A percentile compares a stretch with the other conserved stretches of the same genome.
Evolutionary conservation across 2,113 vertebrate genomes (phyloP).

Genomic region (Heterochromis multidens): DNA sequence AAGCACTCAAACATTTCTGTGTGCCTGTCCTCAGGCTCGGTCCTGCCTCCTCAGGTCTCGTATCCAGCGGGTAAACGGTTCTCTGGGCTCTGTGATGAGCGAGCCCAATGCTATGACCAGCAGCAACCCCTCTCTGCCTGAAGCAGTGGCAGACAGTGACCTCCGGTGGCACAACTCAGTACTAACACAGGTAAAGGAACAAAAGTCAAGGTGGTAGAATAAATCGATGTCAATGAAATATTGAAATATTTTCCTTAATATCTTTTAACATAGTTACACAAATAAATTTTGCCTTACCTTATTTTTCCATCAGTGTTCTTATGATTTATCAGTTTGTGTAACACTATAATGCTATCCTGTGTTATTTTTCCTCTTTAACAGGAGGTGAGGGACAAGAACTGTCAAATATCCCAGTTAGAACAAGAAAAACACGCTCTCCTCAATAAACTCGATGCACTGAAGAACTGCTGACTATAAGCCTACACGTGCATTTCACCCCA

Average conservation of each 20-base stretch:
- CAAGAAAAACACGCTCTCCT: conserved; percentile 63
- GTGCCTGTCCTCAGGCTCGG: conserved; percentile 20
- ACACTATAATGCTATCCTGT: neutral
- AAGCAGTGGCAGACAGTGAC: conserved; percentile 50
- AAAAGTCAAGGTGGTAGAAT: fast-evolving
- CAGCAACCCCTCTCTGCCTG: conserved; percentile 26
- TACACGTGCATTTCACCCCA: neutral
- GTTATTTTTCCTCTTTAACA: conserved; percentile 5
- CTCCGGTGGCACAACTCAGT: conserved; percentile 71
- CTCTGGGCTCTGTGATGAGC: conserved; percentile 69
- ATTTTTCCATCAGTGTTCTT: neutral
- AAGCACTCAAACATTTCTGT: neutral
- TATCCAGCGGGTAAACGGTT: conserved; percentile 70
- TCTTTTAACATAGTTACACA: fast-evolving
- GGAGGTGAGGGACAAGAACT: conserved; percentile 67
- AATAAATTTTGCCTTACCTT: neutral
- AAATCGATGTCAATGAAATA: neutral
- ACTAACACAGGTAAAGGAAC: conserved; percentile 60
- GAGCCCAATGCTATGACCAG: conserved; percentile 50
- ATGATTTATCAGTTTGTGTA: neutral
- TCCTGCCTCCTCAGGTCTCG: conserved; percentile 60
- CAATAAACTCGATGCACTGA: conserved; percentile 47
- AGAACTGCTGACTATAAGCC: neutral
- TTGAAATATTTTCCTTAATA: neutral
- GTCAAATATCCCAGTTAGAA: conserved; percentile 67